Conservation (phyloP, 2,797 vertebrate genomes). For the Cryptoblepharus egeriae region DNA sequence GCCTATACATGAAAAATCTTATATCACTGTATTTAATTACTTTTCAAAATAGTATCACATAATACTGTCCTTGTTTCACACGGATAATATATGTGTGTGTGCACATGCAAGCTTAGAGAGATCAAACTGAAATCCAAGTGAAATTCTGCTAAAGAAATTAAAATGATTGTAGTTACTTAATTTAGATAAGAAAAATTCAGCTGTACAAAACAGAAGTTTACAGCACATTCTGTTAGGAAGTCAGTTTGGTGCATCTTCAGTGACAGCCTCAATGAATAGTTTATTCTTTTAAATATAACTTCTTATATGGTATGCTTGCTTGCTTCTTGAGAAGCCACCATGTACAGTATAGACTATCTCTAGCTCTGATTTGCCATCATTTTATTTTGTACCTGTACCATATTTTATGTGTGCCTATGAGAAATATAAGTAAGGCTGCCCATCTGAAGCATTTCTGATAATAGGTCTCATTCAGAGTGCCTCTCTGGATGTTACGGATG, state of each 20-base stretch:
- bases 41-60: neutral
- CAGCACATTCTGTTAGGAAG: neutral
- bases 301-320: neutral
- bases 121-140: neutral
- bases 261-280: neutral
- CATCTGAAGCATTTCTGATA: constrained; percentile 11
- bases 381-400: neutral
- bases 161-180: neutral
- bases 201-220: neutral
- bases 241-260: neutral
- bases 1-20: too few relatives aligned
- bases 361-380: neutral
- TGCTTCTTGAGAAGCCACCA: neutral
- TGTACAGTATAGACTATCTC: neutral
- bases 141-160: neutral
- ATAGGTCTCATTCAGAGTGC: neutral
- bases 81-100: neutral
- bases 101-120: neutral
- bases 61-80: neutral
- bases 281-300: neutral
- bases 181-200: neutral
- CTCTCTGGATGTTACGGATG: neutral
- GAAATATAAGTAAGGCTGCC: too few relatives aligned
- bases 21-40: neutral
- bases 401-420: neutral